These are phyloP conservation scores for Hypselothyrea guttata DNA, from an alignment of 2,888 invertebrate species.

Conservation along the genomic window DNA sequence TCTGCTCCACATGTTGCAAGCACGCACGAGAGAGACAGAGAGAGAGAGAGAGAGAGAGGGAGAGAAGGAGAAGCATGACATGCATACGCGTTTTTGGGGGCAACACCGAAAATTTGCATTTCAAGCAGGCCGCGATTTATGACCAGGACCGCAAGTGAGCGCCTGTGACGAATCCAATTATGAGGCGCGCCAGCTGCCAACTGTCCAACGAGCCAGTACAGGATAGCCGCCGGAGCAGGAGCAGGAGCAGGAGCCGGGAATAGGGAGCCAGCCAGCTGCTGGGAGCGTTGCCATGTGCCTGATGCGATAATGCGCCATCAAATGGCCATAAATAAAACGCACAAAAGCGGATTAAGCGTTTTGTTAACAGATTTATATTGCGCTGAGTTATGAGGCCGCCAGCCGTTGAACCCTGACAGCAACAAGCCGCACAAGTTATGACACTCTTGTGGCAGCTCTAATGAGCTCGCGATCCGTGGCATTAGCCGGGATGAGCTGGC, in stretches of 20 bases:
- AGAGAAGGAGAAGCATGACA: slow-evolving; percentile 16
- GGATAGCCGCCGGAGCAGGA: neutral
- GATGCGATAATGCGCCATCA: slow-evolving; percentile 74
- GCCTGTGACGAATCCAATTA: slow-evolving; percentile 78
- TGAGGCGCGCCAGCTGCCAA: slow-evolving; percentile 72
- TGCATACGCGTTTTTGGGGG: slow-evolving; percentile 18
- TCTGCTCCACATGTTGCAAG: slow-evolving; percentile 20
- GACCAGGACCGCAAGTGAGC: slow-evolving; percentile 46
- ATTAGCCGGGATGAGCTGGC: too few species aligned
- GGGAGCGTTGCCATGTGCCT: slow-evolving; percentile 62
- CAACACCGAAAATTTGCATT: slow-evolving; percentile 66
- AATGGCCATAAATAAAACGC: slow-evolving; percentile 73
- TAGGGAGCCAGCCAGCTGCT: slow-evolving; percentile 17
- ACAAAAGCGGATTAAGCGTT: slow-evolving; percentile 74
- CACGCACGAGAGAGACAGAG: slow-evolving; percentile 7
- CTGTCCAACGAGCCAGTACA: slow-evolving; percentile 57
- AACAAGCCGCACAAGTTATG: neutral
- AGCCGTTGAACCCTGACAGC: slow-evolving; percentile 9
- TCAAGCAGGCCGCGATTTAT: slow-evolving; percentile 76
- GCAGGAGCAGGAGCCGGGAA: neutral
- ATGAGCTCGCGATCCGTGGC: slow-evolving; percentile 28
- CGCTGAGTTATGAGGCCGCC: slow-evolving; percentile 65
- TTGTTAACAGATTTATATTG: slow-evolving; percentile 76
- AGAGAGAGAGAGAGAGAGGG: neutral
- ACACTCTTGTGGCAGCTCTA: slow-evolving; percentile 3